Conservation (phyloP, 2,113 vertebrate species). For the Brachyistius frenatus region DNA sequence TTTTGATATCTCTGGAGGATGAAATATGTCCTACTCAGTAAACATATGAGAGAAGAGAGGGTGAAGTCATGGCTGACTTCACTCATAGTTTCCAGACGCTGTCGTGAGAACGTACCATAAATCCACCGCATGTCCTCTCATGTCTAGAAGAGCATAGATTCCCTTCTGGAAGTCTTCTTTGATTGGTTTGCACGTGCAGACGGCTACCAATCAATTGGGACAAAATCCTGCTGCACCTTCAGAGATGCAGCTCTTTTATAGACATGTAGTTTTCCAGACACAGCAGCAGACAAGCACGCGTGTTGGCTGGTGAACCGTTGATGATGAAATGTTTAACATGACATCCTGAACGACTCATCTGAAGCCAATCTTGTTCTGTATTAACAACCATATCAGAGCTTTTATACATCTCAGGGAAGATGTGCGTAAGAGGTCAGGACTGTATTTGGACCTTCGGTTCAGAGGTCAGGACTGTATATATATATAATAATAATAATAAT, state of each 20-base stretch:
- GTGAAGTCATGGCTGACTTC: too few species aligned
- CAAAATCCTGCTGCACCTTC: conserved; percentile 6
- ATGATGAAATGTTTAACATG: not conserved
- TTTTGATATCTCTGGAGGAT: conserved; percentile 16
- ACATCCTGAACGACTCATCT: not conserved
- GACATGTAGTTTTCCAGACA: conserved; percentile 9
- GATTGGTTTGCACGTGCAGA: conserved; percentile 11
- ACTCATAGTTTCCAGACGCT: conserved; percentile 36
- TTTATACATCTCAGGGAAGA: too few species aligned
- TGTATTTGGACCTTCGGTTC: too few species aligned
- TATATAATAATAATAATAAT: too few species aligned
- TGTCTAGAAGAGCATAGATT: not conserved
- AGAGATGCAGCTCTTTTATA: not conserved
- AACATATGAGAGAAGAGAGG: not conserved
- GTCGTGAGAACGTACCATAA: not conserved
- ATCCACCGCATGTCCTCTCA: conserved; percentile 35
- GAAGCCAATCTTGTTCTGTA: too few species aligned
- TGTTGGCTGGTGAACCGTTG: not conserved
- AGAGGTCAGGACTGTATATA: too few species aligned
- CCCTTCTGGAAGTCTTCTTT: conserved; percentile 43
- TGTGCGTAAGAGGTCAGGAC: too few species aligned
- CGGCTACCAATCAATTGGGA: conserved; percentile 13
- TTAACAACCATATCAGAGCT: too few species aligned
- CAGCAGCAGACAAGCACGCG: not conserved
- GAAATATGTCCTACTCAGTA: conserved; percentile 4